Percentiles rank a stretch among this genome's conserved stretches.
Conservation (phyloP, 2,797 vertebrate genomes). For the Coranthus polyacanthus region DNA sequence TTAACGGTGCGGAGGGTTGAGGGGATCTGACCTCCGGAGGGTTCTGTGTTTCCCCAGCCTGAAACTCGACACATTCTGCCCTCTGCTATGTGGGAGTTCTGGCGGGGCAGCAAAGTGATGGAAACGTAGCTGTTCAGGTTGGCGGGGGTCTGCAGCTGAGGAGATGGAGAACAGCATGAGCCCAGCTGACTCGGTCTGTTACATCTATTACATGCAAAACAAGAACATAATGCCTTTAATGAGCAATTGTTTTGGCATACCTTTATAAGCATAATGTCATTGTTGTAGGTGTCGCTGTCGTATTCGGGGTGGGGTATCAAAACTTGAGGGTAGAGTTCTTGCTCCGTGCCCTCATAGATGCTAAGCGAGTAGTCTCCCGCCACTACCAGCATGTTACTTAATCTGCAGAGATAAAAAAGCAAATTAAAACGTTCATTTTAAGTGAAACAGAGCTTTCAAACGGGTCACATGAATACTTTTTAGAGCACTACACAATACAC, state of each 20-base stretch:
- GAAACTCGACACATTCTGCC: slow-evolving; percentile 86
- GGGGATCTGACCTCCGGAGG: slow-evolving; percentile 73
- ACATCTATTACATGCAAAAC: no score
- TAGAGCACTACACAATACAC: no score
- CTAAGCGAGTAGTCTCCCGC: slow-evolving; percentile 86
- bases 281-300: slow-evolving; percentile 78
- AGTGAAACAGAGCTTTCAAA: neutral
- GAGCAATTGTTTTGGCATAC: no score
- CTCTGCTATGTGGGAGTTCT: slow-evolving; percentile 64
- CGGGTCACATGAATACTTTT: neutral
- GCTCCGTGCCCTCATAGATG: slow-evolving; percentile 88
- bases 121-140: slow-evolving; percentile 83
- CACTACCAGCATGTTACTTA: slow-evolving; percentile 81
- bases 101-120: slow-evolving; percentile 82
- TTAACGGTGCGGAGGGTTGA: slow-evolving; percentile 82
- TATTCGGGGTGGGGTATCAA: slow-evolving; percentile 85
- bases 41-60: slow-evolving; percentile 86
- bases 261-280: slow-evolving; percentile 91
- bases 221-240: no score
- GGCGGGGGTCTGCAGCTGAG: slow-evolving; percentile 82
- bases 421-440: neutral
- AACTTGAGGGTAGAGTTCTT: slow-evolving; percentile 79
- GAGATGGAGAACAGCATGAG: neutral
- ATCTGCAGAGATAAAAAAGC: slow-evolving; percentile 57
- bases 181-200: neutral